These are phyloP conservation scores for Dermochelys coriacea DNA, from an alignment of 2,797 vertebrate species.

Conservation along the genomic window DNA sequence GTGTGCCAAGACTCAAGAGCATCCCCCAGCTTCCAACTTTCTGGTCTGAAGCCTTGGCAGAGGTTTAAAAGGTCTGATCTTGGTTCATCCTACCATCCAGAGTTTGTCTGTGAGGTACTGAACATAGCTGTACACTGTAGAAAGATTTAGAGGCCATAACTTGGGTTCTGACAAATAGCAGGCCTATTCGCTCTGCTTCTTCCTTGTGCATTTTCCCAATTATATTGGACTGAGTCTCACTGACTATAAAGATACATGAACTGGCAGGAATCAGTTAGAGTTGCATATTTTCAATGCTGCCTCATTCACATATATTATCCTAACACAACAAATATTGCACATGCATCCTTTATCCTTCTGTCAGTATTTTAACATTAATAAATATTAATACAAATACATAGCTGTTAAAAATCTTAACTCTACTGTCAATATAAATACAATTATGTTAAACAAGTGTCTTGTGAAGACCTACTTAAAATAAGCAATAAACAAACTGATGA, in stretches of 20 bases:
- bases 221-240: conserved; percentile 39
- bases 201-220: conserved; percentile 36
- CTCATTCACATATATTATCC: conserved; percentile 37
- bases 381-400: conserved; percentile 58
- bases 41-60: not conserved
- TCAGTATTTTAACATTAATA: conserved; percentile 39
- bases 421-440: conserved; percentile 66
- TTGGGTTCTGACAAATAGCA: conserved; percentile 23
- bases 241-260: conserved; percentile 48
- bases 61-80: not conserved
- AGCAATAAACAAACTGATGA: conserved; percentile 51
- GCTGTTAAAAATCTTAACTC: conserved; percentile 61
- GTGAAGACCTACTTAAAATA: conserved; percentile 62
- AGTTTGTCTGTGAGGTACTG: conserved; percentile 2
- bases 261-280: not conserved
- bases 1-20: not conserved
- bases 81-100: not conserved
- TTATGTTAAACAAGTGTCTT: conserved; percentile 57
- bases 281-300: conserved; percentile 49
- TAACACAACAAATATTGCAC: conserved; percentile 45
- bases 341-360: conserved; percentile 58
- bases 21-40: not conserved
- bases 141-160: conserved; percentile 2
- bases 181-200: not conserved
- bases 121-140: not conserved